phyloP scores from a whole-genome alignment of 1,140 invertebrate species.

The Penaeus chinensis region DNA sequence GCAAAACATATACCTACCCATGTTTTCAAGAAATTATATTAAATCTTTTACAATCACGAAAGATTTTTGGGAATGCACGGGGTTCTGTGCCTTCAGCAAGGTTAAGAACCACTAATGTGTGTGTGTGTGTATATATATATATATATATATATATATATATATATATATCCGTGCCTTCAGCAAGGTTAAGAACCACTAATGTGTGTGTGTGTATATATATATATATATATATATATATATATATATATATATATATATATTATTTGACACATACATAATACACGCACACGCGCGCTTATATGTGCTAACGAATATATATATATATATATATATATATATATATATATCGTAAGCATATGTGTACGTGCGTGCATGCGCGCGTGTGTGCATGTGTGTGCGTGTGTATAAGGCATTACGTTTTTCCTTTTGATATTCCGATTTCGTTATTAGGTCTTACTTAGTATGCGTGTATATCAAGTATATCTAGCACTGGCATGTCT shows the following conservation, averaged over 20 bases:
- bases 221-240: slow-evolving; percentile 15
- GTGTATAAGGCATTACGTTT: background rate
- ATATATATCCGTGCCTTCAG: background rate
- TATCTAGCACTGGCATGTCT: no score
- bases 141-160: slow-evolving; percentile 18
- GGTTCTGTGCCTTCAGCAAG: background rate
- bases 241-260: slow-evolving; percentile 19
- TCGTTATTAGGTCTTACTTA: no score
- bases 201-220: background rate
- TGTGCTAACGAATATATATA: background rate
- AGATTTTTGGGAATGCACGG: background rate
- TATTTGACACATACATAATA: background rate
- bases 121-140: slow-evolving; percentile 2
- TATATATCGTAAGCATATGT: background rate
- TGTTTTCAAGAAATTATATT: no score
- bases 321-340: slow-evolving; percentile 12
- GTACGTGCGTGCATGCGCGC: background rate
- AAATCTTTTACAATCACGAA: background rate
- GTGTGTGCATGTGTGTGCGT: background rate
- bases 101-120: background rate
- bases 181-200: background rate
- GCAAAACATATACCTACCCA: no score
- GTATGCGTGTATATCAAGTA: no score
- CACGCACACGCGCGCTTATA: background rate
- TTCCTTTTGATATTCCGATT: background rate